Conservation (phyloP, 1,140 invertebrate genomes). For the Drosophila bipectinata region DNA sequence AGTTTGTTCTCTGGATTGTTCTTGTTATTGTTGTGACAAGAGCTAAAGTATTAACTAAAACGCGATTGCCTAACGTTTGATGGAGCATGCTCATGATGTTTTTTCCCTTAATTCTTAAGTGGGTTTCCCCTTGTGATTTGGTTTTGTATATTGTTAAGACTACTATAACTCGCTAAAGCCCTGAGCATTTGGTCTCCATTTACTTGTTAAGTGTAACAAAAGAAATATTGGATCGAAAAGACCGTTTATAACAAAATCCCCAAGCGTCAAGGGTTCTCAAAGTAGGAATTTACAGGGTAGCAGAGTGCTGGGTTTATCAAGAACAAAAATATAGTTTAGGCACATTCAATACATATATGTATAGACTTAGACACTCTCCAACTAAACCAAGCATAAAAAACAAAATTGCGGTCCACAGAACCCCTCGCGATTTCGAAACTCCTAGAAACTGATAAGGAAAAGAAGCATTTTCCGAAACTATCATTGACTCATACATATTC, state of each 20-base stretch:
- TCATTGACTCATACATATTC: background rate
- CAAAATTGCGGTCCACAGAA: background rate
- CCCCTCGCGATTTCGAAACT: background rate
- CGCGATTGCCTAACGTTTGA: constrained; percentile 52
- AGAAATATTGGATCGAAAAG: constrained; percentile 51
- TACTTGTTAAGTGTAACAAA: constrained; percentile 77
- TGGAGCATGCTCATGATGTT: constrained; percentile 80
- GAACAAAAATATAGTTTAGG: constrained; percentile 61
- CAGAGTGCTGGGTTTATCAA: constrained; percentile 1
- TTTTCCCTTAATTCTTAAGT: constrained; percentile 74
- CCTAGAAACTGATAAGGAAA: background rate
- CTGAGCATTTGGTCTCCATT: constrained; percentile 83
- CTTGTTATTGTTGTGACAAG: constrained; percentile 56
- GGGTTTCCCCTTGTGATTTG: constrained; percentile 24
- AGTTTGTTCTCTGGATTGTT: constrained; percentile 80
- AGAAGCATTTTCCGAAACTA: background rate
- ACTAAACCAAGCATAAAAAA: constrained; percentile 38
- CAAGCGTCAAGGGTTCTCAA: constrained; percentile 49
- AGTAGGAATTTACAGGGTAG: constrained; percentile 12
- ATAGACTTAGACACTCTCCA: constrained; percentile 58
- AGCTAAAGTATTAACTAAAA: constrained; percentile 56
- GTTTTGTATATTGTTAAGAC: constrained; percentile 57
- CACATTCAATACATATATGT: constrained; percentile 71
- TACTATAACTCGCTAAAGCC: constrained; percentile 79
- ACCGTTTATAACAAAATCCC: constrained; percentile 52